Base-by-base conservation (phyloP, 2,113 vertebrate genomes). In the Raja brachyura region DNA sequence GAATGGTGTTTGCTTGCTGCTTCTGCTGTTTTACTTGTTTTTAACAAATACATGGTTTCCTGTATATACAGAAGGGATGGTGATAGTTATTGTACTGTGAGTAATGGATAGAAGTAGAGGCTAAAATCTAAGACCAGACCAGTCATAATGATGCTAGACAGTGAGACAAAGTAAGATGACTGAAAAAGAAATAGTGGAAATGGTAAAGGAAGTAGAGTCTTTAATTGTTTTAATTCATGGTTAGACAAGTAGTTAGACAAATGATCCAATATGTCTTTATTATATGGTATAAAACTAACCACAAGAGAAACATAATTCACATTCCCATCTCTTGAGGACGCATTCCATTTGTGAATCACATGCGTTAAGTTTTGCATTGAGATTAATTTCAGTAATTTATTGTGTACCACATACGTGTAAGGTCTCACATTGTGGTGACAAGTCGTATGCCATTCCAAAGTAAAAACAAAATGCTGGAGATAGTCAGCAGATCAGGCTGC, bases 1-100 rank as follows among this genome's bases (percentile, higher is more conserved):
- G 20, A 73, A 39, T 92, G 39, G 20, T 54, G 16, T 73, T 85
- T 74, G 90, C 39, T 20, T 70, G 66, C 70, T 9, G 39, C 22
- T 73, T 73, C 68, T 92, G 68, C 39, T 74, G 66, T 92, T 92
- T 88, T 54, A 92, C 66, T 73, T 92, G 90, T 28, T 92, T 68
- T 92, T 73, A 54, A 73, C 63, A 92, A 68, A 18, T 39, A 92
- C 90, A 48, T 33, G 28, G 68, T 92, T 54, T 39, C 61, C 70
- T 54, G 33, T 31, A 92, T 68, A 92, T 73, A 33, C 25, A 73
- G 90, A 92, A 74, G 25, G 68, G 68, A 48, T 74, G 73, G 31
- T 73, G 66, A 92, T 92, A 73, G 68, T 73, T 54, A 28, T 92
- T 14, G 39, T 86, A n/a, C 5, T 61, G 66, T 92, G 61, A 68